Base-by-base conservation (phyloP, 2,113 vertebrate species). In the Brachyhypopomus gauderio region DNA sequence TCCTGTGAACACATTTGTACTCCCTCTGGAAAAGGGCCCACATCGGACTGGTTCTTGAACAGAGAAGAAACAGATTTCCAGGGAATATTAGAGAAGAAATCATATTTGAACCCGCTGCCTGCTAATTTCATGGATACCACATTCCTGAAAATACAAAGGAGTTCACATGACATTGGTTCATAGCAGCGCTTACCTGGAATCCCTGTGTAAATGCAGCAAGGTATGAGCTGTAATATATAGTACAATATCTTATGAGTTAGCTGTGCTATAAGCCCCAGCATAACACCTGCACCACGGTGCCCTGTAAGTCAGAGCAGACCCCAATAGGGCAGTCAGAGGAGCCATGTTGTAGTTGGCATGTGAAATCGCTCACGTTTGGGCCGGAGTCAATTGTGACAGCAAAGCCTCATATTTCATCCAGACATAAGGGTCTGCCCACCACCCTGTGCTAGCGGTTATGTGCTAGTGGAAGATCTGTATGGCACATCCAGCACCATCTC, bases 1-100 rank as follows among this genome's bases (percentile, higher is more conserved):
- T 73, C 59, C 66, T 72, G 74, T 63, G 81, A 64, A 80, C 72
- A 74, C 14, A 70, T 63, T 62, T 63, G 36, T 79, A 56, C 72
- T 52, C 45, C 45, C 45, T 52, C 9, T 3, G 12, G 45, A 52
- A 52, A 52, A 11, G 9, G 45, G 45, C 9, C 6, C n/a, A 9
- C 5, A 6, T 11, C 12, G 45, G 45, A 48, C 3, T 48, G 45
- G 8, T 48, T 1, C 45, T 4, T 48, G 45, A 48, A 52, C 45
- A 52, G 45, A 52, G 45, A 52, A 52, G 45, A 52, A 52, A 12
- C 11, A 14, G 45, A 52, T 52, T 52, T 52, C 11, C 45, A 14
- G 45, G 11, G 45, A 52, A 52, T 52, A 11, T 52, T 52, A 52
- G 45, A 1, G 9, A 52, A 52, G 45, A 1, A 11, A 14, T 1